These are phyloP conservation scores for Panthera tigris DNA, from an alignment of 2,113 vertebrate species.

Conservation along the genomic window DNA sequence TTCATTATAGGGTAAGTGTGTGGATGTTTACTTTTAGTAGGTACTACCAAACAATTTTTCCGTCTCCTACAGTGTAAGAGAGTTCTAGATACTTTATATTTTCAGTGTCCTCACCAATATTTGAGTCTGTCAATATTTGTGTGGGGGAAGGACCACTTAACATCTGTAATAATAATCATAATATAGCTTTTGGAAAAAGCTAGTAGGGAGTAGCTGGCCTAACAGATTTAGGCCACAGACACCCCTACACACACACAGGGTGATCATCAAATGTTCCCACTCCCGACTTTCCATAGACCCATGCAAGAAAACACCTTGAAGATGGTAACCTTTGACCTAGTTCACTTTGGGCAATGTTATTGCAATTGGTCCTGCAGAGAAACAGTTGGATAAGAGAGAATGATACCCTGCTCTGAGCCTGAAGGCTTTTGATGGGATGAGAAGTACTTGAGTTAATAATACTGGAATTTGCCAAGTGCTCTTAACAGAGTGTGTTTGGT, in stretches of 20 bases:
- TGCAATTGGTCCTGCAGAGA: background rate
- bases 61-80: background rate
- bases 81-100: background rate
- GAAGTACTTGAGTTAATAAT: background rate
- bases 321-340: background rate
- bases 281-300: background rate
- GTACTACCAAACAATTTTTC: background rate
- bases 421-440: background rate
- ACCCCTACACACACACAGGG: no score
- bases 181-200: slow-evolving; percentile 25
- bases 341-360: background rate
- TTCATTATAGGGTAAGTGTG: background rate
- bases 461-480: background rate
- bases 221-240: background rate
- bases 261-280: background rate
- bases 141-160: background rate
- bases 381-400: background rate
- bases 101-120: background rate
- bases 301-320: background rate
- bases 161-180: background rate
- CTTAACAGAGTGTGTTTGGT: slow-evolving; percentile 6
- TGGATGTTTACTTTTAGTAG: background rate
- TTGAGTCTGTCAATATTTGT: background rate
- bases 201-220: no score
- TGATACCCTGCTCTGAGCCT: background rate